Evolutionary conservation across 2,113 vertebrate species (phyloP).

Genomic region (Vanacampus margaritifer): DNA sequence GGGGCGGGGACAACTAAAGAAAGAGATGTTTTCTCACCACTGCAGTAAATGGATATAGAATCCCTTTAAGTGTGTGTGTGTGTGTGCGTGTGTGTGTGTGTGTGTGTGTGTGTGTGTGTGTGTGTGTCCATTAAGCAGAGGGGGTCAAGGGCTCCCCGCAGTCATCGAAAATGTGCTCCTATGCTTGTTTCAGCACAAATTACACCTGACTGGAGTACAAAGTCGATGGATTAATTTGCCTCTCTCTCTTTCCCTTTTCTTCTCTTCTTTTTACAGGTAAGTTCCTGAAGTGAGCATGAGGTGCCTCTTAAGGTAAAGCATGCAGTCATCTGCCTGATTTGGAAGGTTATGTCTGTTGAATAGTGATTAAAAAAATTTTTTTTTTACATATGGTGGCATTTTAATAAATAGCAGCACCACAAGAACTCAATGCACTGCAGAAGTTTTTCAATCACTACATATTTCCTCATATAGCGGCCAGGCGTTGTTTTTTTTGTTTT

Average conservation of each 20-base stretch:
- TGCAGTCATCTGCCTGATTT: not conserved
- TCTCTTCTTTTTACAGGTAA: conserved; percentile 59
- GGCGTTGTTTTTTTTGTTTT: too few relatives aligned
- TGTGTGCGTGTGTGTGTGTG: conserved; percentile 17
- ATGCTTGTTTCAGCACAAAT: conserved; percentile 43
- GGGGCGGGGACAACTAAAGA: conserved; percentile 21
- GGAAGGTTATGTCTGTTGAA: not conserved
- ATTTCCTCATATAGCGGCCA: not conserved
- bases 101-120: conserved; percentile 21
- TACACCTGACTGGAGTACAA: conserved; percentile 29
- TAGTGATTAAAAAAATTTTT: not conserved
- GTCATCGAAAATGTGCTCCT: conserved; percentile 9
- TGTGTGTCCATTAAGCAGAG: conserved; percentile 5
- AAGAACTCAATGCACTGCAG: not conserved
- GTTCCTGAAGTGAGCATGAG: conserved; percentile 46
- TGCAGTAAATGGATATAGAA: conserved; percentile 44
- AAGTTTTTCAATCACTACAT: not conserved
- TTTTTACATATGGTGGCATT: not conserved
- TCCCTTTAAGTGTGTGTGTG: conserved; percentile 15
- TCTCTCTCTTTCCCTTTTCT: conserved; percentile 10
- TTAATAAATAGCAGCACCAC: not conserved
- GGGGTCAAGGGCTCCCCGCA: not conserved
- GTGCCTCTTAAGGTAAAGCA: conserved; percentile 48
- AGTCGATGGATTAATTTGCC: conserved; percentile 39
- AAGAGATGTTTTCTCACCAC: conserved; percentile 36